Base-by-base conservation (phyloP, 2,888 invertebrate species). In the Apodemia mormo region DNA sequence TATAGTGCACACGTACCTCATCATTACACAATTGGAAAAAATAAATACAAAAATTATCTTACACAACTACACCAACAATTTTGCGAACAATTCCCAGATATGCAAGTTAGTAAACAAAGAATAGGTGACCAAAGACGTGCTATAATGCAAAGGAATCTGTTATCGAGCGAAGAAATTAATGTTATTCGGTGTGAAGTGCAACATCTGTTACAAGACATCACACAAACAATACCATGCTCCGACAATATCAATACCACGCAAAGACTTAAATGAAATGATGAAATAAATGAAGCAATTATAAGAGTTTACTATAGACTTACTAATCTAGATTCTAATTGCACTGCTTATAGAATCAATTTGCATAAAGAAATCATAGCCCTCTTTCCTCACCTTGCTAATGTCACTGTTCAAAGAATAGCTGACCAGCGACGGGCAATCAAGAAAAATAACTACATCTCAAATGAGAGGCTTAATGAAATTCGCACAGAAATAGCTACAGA, bases 121-220 rank as follows among this genome's bases (percentile, higher is more conserved):
- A 49, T 74, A 68, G 75, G 76, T 7, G 71, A 74, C 6, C 74
- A 74, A 68, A 61, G 72, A 43, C 43, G 76, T 30, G 72, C 74
- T 3, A 75, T 75, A 37, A 29, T 72, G 10, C 37, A 70, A 4
- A 68, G 65, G 10, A 73, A 72, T 52, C 22, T 73, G n/a, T 37
- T 67, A 40, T 22, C 67, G 30, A 22, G 12, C 14, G 29, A 12
- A 12, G 45, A 43, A 49, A 45, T 70, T 30, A 2, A 30, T 4
- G 1, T 37, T 4, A 68, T 70, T 9, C n/a, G 65, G 22, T 12
- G 49, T 12, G 70, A 70, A 66, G 70, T 66, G 2, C 49, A 65
- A 54, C 29, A 12, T 12, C 5, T 65, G 43, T 12, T 65, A 43
- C 10, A 45, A 45, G 9, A 40, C 22, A 29, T 0, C 29, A 45